phyloP scores from a whole-genome alignment of 1,140 invertebrate genomes.

The Drosophila aff. region DNA sequence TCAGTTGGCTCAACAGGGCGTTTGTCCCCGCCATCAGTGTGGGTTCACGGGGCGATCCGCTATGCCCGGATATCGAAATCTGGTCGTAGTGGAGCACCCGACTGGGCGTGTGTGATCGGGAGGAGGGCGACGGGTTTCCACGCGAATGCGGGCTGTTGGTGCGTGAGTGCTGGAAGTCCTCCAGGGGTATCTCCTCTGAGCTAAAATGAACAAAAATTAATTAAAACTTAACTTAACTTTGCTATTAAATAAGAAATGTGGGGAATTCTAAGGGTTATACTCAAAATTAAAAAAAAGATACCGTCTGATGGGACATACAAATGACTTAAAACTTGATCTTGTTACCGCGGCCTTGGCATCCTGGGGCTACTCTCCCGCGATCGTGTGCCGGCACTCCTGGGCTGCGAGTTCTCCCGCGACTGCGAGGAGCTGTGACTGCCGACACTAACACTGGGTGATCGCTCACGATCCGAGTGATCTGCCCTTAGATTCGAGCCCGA shows the following conservation, averaged over 20 bases:
- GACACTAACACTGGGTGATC: constrained; percentile 67
- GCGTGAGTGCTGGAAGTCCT: constrained; percentile 88
- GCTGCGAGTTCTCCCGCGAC: constrained; percentile 71
- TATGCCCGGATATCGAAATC: constrained; percentile 85
- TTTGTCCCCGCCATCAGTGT: constrained; percentile 45
- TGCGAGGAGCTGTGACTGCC: constrained; percentile 74
- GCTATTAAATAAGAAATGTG: neutral
- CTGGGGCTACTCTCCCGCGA: constrained; percentile 90
- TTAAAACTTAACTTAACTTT: neutral
- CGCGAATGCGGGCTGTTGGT: constrained; percentile 81
- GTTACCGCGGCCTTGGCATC: constrained; percentile 88
- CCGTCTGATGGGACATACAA: constrained; percentile 10
- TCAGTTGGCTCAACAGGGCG: constrained; percentile 59
- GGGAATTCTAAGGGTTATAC: neutral
- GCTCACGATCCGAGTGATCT: constrained; percentile 55
- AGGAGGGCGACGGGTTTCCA: constrained; percentile 63
- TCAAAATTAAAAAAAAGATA: neutral
- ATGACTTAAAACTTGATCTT: constrained; percentile 6
- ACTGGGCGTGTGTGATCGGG: constrained; percentile 78
- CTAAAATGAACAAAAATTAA: constrained; percentile 59
- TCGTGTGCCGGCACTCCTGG: constrained; percentile 77
- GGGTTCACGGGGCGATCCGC: constrained; percentile 74
- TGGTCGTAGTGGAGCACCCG: constrained; percentile 85
- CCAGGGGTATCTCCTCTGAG: constrained; percentile 94
- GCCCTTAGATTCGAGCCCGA: constrained; percentile 50